Conservation (phyloP, 2,797 vertebrate genomes). For the Labroides dimidiatus region DNA sequence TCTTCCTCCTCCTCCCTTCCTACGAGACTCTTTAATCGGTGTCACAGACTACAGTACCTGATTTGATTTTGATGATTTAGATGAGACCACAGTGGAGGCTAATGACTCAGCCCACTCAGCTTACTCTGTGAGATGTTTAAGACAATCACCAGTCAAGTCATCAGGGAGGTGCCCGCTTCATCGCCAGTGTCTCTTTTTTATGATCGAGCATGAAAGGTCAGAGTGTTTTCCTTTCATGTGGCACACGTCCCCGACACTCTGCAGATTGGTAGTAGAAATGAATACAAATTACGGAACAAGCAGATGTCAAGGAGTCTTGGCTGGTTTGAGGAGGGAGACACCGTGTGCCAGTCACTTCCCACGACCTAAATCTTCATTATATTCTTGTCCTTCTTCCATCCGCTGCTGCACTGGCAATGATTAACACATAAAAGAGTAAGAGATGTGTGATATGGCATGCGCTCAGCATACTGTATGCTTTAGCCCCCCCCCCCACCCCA, state of each 20-base stretch:
- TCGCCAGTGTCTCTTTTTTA: conserved; percentile 20
- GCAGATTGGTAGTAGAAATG: conserved; percentile 9
- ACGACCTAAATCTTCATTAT: conserved; percentile 70
- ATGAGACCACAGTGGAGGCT: not conserved
- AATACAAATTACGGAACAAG: conserved; percentile 51
- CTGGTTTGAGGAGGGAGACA: not conserved
- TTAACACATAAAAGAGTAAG: conserved; percentile 77
- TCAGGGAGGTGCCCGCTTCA: conserved; percentile 25
- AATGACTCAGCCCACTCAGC: conserved; percentile 25
- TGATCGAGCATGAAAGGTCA: conserved; percentile 54
- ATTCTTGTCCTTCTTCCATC: conserved; percentile 57
- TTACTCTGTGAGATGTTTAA: conserved; percentile 18
- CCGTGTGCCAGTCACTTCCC: conserved; percentile 62
- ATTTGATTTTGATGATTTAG: conserved; percentile 31
- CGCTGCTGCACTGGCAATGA: conserved; percentile 48
- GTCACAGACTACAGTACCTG: conserved; percentile 1
- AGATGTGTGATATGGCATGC: conserved; percentile 62
- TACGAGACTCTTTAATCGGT: conserved; percentile 13
- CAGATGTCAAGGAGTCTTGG: conserved; percentile 55
- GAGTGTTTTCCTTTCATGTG: conserved; percentile 57
- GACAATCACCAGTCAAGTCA: conserved; percentile 29
- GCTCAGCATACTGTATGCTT: conserved; percentile 58
- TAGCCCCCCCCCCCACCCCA: conserved; percentile 1
- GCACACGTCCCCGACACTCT: conserved; percentile 26
- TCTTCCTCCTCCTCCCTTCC: conserved; percentile 8